Conservation (phyloP, 2,888 invertebrate species). For the Ophraella communa region DNA sequence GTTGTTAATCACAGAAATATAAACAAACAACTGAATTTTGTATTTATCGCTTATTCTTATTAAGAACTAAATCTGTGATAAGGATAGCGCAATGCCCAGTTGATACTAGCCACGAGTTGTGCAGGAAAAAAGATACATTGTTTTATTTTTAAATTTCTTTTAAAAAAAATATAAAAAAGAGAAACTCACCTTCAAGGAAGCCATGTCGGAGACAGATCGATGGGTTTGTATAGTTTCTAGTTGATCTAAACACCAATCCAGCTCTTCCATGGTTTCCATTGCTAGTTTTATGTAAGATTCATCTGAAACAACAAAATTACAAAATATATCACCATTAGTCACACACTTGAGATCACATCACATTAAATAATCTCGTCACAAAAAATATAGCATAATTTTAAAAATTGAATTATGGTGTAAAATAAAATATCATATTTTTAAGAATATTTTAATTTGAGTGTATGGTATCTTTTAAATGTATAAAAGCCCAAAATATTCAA, state of each 20-base stretch:
- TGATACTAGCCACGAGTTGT: background rate
- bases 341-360: too few species aligned
- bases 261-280: constrained; percentile 95
- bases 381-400: too few species aligned
- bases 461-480: too few species aligned
- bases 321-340: too few species aligned
- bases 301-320: constrained; percentile 68
- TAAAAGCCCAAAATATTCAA: too few species aligned
- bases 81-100: background rate
- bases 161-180: background rate
- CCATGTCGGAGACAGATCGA: constrained; percentile 99
- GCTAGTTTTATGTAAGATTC: constrained; percentile 93
- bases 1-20: background rate
- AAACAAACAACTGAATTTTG: too few species aligned
- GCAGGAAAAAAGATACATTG: too few species aligned
- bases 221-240: constrained; percentile 99
- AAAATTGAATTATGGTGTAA: too few species aligned
- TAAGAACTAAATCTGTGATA: background rate
- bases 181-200: constrained; percentile 94
- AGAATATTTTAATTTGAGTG: too few species aligned
- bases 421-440: too few species aligned
- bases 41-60: background rate
- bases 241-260: constrained; percentile 99
- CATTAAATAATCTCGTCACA: too few species aligned
- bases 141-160: too few species aligned